Base-by-base conservation (phyloP, 2,113 vertebrate genomes). In the Ochotona curzoniae region DNA sequence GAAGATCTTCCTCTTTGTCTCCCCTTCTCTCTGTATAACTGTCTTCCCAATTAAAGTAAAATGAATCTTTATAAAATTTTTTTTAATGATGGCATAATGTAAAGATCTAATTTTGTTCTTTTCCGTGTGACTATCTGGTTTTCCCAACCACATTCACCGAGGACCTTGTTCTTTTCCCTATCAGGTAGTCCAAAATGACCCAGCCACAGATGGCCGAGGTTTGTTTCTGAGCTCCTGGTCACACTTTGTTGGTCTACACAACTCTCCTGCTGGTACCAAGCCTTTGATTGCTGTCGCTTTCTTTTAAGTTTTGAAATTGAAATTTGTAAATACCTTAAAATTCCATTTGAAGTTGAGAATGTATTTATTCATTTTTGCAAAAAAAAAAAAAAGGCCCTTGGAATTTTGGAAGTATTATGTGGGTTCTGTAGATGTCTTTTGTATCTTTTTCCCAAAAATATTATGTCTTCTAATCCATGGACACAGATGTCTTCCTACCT, bases 281-380 rank as follows among this genome's bases (percentile, higher is more conserved):
- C 35, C 21, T 82, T 38, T 11, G 35, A 63, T 81, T 61, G 38
- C 23, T 38, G 23, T 25, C 61, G 38, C 12, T 73, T n/a, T n/a
- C n/a, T n/a, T n/a, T 23, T 70, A 71, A 35, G 23, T 81, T 81
- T 64, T 47, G 71, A 38, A 64, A 54, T 54, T 30, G 5, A 71
- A 8, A 83, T 63, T 23, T 74, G 5, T 83, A 54, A 74, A 12
- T 90, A 8, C 47, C 57, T 90, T 61, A 38, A 90, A 81, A 81
- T 71, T 71, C 38, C 28, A 32, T 63, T 28, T 71, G 64, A 81
- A 47, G 73, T 82, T 82, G 63, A 73, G 57, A 26, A 18, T 44
- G 60, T 83, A 26, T 91, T 90, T 57, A 38, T 83, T n/a, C 12
- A 64, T 54, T 83, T 91, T 26, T 91, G 13, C n/a, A n/a, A n/a